Base-by-base conservation (phyloP, 2,113 vertebrate species). In the human region DNA sequence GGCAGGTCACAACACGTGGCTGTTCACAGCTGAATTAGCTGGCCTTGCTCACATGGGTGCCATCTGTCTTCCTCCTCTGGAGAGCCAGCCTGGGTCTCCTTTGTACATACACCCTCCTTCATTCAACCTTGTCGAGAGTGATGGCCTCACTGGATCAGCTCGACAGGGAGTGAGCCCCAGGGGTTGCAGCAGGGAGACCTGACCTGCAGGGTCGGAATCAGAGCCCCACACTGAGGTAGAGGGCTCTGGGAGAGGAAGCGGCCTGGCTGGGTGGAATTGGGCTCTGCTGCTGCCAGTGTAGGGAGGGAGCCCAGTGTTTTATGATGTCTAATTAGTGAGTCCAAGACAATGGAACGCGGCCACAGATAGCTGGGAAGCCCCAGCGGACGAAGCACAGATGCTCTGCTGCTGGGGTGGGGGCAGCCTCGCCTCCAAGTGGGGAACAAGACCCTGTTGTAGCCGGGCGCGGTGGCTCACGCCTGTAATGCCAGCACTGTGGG, bases 311-410 rank as follows among this genome's bases (percentile, higher is more conserved):
- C 88, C 80, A 43, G 76, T 93, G 76, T 89, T 84, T 94, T 88
- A 86, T 88, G 89, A 73, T 68, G 80, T 92, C 96, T 92, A 78
- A 89, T 97, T 94, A 97, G 92, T 30, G 72, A 93, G 83, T 73
- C 90, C 52, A 50, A 79, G 95, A 85, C 89, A 76, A 6, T 55
- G 61, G 50, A 35, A 79, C 52, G 10, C 11, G 68, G 95, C 93
- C 30, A 0, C 80, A 92, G 89, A 90, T 83, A 95, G 93, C 89
- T 66, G 86, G 79, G 86, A 83, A 55, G 40, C 88, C 30, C 12
- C 83, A 1, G 59, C 80, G 86, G 45, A 89, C 88, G 79, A 57
- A 52, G 23, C 45, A n/a, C 59, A 89, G 84, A 68, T 68, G 82
- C 48, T 81, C 38, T 23, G 50, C 85, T 66, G 13, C 30, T 25